These are phyloP conservation scores for Catocala fraxini DNA, from an alignment of 2,888 invertebrate genomes.

Conservation along the genomic window DNA sequence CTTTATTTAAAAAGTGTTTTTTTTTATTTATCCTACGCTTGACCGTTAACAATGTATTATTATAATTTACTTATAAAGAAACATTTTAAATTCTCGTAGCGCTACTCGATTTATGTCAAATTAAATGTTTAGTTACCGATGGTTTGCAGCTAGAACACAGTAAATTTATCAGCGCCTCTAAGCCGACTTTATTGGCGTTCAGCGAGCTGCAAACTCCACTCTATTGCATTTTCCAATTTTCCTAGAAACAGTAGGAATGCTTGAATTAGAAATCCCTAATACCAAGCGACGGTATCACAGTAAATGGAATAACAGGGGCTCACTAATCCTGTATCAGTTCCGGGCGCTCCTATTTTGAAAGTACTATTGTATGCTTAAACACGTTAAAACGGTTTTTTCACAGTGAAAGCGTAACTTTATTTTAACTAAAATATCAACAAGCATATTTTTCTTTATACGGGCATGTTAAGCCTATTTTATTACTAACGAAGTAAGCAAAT, in stretches of 20 bases:
- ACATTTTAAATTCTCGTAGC: too few relatives aligned
- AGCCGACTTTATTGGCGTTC: neutral
- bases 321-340: slow-evolving; percentile 21
- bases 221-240: slow-evolving; percentile 13
- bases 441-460: slow-evolving; percentile 5
- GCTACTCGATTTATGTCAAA: too few relatives aligned
- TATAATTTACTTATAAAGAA: too few relatives aligned
- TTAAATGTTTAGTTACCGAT: too few relatives aligned
- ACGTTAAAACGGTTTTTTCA: neutral
- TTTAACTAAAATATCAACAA: slow-evolving; percentile 11
- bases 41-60: too few relatives aligned
- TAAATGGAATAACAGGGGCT: slow-evolving; percentile 16
- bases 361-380: neutral
- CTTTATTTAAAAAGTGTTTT: too few relatives aligned
- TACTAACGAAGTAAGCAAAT: slow-evolving; percentile 15
- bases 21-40: too few relatives aligned
- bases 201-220: neutral
- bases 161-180: neutral
- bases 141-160: neutral
- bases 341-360: neutral
- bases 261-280: slow-evolving; percentile 17
- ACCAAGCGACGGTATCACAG: slow-evolving; percentile 10
- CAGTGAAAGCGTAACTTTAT: neutral
- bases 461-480: slow-evolving; percentile 14
- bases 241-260: neutral